These are phyloP conservation scores for Odobenus rosmarus DNA, from an alignment of 2,113 vertebrate species.

Conservation along the genomic window DNA sequence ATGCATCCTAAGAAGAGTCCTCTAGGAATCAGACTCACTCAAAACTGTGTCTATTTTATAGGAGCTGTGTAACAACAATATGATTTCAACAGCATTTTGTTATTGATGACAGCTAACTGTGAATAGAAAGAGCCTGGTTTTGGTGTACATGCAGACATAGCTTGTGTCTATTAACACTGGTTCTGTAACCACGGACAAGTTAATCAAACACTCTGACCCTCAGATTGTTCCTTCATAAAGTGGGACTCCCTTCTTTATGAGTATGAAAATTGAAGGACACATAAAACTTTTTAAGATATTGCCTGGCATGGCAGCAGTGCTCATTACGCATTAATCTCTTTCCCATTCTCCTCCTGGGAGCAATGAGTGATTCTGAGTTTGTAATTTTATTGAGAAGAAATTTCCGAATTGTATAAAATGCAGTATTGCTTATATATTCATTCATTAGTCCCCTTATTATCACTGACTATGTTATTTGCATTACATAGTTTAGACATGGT, in stretches of 20 bases:
- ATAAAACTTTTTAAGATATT: slow-evolving; percentile 38
- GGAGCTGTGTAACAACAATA: not conserved
- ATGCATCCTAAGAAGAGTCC: not conserved
- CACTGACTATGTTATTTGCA: slow-evolving; percentile 53
- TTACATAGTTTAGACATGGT: slow-evolving; percentile 54
- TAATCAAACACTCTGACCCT: not conserved
- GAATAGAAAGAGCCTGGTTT: not conserved
- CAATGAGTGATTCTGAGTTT: slow-evolving; percentile 65
- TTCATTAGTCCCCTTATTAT: slow-evolving; percentile 63
- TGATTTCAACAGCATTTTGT: not conserved
- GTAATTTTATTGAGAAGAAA: slow-evolving; percentile 65
- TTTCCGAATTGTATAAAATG: slow-evolving; percentile 57
- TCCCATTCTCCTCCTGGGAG: slow-evolving; percentile 20
- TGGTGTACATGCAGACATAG: not conserved
- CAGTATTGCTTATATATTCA: slow-evolving; percentile 60
- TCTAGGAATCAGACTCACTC: not conserved
- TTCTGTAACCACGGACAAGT: not conserved
- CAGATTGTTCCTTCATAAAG: not conserved
- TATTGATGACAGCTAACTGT: not conserved
- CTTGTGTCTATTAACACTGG: not conserved
- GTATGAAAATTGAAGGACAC: slow-evolving; percentile 23
- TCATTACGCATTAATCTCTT: slow-evolving; percentile 60
- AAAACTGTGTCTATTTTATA: not conserved
- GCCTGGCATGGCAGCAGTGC: slow-evolving; percentile 35
- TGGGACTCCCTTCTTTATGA: not conserved